A percentile compares a stretch with the other conserved stretches of the same genome.
Evolutionary conservation across 2,888 invertebrate genomes (phyloP).

Genomic region (Neoitamus cyanurus): DNA sequence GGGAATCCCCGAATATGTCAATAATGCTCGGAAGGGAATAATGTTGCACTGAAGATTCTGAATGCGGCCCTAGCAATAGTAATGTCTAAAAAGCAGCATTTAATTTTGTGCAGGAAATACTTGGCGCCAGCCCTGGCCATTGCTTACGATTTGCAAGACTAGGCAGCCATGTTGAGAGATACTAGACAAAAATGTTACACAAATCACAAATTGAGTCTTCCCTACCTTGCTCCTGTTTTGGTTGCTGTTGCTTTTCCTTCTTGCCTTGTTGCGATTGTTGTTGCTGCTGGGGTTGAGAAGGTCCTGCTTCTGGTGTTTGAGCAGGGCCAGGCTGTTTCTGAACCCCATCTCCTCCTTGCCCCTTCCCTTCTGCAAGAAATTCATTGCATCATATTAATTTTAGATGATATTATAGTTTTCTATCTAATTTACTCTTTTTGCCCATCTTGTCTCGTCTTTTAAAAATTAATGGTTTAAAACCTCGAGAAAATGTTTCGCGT

Average conservation of each 20-base stretch:
- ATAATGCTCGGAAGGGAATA: too few relatives aligned
- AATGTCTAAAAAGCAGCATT: background rate
- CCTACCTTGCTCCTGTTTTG: background rate
- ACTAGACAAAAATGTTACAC: too few relatives aligned
- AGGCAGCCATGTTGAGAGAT: too few relatives aligned
- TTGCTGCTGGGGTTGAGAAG: background rate
- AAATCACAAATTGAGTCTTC: too few relatives aligned
- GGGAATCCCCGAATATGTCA: background rate
- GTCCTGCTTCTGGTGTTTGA: background rate
- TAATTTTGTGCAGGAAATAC: background rate
- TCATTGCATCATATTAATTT: too few relatives aligned
- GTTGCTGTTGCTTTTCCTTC: background rate
- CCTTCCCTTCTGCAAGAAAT: background rate
- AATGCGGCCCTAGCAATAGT: too few relatives aligned
- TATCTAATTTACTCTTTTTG: background rate
- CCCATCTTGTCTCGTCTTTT: background rate
- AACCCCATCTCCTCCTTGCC: background rate
- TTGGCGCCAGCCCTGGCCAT: background rate
- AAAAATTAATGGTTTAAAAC: too few relatives aligned
- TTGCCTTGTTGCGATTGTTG: background rate
- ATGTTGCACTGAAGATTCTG: too few relatives aligned
- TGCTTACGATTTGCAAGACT: too few relatives aligned
- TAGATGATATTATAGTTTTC: background rate
- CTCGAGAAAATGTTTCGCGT: too few relatives aligned
- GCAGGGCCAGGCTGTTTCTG: background rate